These are phyloP conservation scores for Drosophila kanekoi DNA, from an alignment of 2,888 invertebrate species.

Conservation along the genomic window DNA sequence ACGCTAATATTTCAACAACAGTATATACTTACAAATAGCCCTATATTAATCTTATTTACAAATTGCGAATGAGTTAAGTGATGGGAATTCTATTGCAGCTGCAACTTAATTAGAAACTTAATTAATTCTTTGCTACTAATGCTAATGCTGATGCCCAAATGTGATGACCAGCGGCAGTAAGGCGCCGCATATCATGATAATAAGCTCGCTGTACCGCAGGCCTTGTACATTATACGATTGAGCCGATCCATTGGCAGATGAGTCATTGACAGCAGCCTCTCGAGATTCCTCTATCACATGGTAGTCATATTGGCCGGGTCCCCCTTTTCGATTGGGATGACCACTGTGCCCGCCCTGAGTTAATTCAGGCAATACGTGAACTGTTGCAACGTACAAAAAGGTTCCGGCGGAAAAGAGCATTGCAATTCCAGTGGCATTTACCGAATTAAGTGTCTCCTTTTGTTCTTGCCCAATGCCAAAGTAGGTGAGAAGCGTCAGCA, in stretches of 20 bases:
- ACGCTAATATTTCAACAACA: not conserved
- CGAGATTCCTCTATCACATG: constrained; percentile 76
- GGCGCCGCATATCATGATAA: constrained; percentile 94
- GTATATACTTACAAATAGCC: constrained; percentile 21
- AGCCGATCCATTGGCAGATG: constrained; percentile 35
- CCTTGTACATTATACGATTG: constrained; percentile 84
- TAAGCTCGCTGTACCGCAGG: constrained; percentile 91
- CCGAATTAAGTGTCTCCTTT: constrained; percentile 94
- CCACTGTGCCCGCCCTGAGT: constrained; percentile 87
- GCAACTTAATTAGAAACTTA: not conserved
- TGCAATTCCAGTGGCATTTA: constrained; percentile 97
- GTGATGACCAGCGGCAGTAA: constrained; percentile 95
- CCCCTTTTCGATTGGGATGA: constrained; percentile 80
- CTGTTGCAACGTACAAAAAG: constrained; percentile 99
- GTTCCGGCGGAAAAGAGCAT: constrained; percentile 99
- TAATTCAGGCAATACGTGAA: constrained; percentile 98
- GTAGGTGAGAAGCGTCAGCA: constrained; percentile 95
- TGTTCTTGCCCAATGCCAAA: constrained; percentile 97
- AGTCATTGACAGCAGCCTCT: constrained; percentile 35
- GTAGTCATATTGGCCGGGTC: constrained; percentile 70
- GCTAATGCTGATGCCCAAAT: constrained; percentile 94
- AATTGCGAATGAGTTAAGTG: constrained; percentile 3
- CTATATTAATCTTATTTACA: constrained; percentile 23
- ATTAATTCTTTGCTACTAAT: not conserved
- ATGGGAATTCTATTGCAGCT: constrained; percentile 1